Conservation (phyloP, 2,113 vertebrate genomes). For the Cynocephalus volans region DNA sequence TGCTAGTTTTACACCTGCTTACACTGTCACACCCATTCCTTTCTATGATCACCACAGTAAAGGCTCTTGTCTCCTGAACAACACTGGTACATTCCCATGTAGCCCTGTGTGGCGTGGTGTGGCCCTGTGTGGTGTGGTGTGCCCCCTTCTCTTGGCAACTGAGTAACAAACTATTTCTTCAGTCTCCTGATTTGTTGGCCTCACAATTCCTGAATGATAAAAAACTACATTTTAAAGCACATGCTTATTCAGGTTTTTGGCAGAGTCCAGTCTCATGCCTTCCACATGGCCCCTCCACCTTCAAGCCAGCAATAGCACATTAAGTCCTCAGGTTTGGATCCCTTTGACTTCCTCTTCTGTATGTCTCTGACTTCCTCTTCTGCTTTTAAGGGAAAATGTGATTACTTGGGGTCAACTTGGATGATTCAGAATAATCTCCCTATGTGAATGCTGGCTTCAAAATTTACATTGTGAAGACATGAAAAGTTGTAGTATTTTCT, state of each 20-base stretch:
- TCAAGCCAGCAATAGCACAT: background rate
- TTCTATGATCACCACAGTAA: background rate
- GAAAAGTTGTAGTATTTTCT: slow-evolving; percentile 43
- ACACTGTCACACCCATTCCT: background rate
- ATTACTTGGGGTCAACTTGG: background rate
- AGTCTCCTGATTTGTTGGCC: background rate
- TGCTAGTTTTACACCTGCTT: background rate
- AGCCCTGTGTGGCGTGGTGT: background rate
- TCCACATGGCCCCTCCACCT: background rate
- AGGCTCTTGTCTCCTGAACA: background rate
- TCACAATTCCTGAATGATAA: background rate
- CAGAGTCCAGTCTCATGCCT: background rate
- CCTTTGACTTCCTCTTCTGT: background rate
- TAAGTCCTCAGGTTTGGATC: background rate
- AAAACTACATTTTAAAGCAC: background rate
- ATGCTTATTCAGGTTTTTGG: background rate
- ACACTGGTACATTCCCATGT: background rate
- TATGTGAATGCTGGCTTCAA: background rate
- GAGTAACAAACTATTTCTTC: slow-evolving; percentile 19
- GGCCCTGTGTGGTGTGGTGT: background rate
- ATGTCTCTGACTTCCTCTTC: background rate
- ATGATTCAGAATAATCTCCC: background rate
- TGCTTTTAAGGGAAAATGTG: background rate
- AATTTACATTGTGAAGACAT: slow-evolving; percentile 28
- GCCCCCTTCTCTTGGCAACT: background rate